Evolutionary conservation across 2,113 vertebrate species (phyloP).

Genomic region (Lamprologus speciosus): DNA sequence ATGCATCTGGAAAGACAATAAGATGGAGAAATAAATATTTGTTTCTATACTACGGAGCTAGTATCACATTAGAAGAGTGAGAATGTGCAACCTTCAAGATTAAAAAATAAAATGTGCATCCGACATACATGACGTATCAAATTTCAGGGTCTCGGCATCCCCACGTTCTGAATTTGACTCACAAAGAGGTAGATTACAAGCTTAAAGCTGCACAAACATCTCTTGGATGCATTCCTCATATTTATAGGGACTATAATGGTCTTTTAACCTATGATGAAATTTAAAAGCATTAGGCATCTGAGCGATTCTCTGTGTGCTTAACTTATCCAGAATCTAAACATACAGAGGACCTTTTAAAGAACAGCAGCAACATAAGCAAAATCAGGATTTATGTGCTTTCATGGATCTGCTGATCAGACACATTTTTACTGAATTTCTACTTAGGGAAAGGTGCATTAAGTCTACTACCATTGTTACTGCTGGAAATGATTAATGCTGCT

Average conservation of each 20-base stretch:
- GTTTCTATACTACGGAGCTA: background rate
- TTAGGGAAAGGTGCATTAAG: background rate
- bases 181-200: background rate
- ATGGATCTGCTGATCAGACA: background rate
- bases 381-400: background rate
- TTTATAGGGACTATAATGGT: slow-evolving; percentile 8
- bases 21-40: background rate
- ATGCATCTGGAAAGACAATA: slow-evolving; percentile 82
- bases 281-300: slow-evolving; percentile 2
- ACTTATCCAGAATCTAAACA: background rate
- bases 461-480: background rate
- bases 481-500: background rate
- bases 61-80: fast-evolving
- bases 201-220: background rate
- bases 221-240: background rate
- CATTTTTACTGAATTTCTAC: background rate
- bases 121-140: background rate
- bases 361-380: background rate
- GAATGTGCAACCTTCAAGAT: background rate
- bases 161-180: background rate
- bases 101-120: background rate
- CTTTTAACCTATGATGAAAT: background rate
- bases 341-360: background rate
- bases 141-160: background rate
- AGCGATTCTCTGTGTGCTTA: background rate